These are phyloP conservation scores for Drosophila lini DNA, from an alignment of 1,140 invertebrate genomes.

Conservation along the genomic window DNA sequence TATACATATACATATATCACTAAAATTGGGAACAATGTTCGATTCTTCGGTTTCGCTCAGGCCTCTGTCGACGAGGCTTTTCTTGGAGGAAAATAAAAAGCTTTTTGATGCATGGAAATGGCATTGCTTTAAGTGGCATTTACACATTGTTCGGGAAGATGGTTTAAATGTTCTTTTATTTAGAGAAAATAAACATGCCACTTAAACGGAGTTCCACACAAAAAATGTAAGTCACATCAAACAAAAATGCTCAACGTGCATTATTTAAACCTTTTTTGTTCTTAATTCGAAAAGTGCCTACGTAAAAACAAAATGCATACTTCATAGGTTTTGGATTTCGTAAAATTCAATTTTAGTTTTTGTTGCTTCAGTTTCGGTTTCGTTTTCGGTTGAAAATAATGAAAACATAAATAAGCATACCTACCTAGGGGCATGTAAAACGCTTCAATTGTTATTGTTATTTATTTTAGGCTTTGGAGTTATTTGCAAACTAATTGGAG, in stretches of 20 bases:
- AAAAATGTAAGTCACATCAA: constrained; percentile 32
- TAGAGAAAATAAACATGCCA: constrained; percentile 11
- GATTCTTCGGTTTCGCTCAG: constrained; percentile 39
- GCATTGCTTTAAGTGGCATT: constrained; percentile 40
- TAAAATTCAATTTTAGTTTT: constrained; percentile 37
- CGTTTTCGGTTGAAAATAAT: constrained; percentile 27
- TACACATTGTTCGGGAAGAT: not conserved
- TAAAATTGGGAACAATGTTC: constrained; percentile 84
- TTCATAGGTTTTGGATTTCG: constrained; percentile 8
- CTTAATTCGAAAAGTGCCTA: constrained; percentile 44
- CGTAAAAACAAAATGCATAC: constrained; percentile 47
- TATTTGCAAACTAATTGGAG: constrained; percentile 50
- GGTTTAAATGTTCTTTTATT: not conserved
- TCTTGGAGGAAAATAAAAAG: constrained; percentile 25
- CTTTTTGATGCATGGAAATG: constrained; percentile 16
- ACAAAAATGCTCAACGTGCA: constrained; percentile 52
- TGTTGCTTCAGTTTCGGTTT: constrained; percentile 19
- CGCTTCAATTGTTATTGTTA: constrained; percentile 50
- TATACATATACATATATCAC: constrained; percentile 51
- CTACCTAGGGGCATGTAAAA: constrained; percentile 67
- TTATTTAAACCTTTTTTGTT: constrained; percentile 21
- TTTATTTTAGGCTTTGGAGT: constrained; percentile 19
- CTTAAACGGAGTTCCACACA: constrained; percentile 31
- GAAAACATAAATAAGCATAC: constrained; percentile 54
- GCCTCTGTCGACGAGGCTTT: constrained; percentile 17